Evolutionary conservation across 2,797 vertebrate genomes (phyloP), one percentile per base, ranked within the genome.

Genomic region (Trachops cirrhosus): DNA sequence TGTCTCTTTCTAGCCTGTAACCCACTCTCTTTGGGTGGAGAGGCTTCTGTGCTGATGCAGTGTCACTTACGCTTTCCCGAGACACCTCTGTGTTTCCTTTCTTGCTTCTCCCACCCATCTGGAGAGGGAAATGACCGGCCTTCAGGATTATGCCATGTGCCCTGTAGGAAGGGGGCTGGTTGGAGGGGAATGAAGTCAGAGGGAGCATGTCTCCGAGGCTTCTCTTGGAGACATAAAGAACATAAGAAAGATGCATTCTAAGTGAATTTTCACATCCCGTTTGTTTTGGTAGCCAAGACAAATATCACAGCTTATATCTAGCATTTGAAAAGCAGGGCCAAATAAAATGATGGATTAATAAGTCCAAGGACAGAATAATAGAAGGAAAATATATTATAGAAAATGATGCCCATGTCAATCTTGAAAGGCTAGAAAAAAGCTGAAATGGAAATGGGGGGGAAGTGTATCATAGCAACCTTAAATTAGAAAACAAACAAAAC

Each of bases 291-390:
- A 96, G 92, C 73, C 79, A 97, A 98, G 93, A 97, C 73, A 98
- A 98, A 97, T 95, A 98, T 89, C 96, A 97, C 79, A 89, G 80
- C 57, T 97, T 88, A 14, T 52, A 97, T 86, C 94, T 96, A 97
- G 96, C 78, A 94, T 97, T 94, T 97, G 95, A 98, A 98, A 98
- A 92, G 34, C 82, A 57, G 94, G 39, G 14, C 48, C 89, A 98
- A 94, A 98, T 85, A 96, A 98, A 98, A 97, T 79, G 82, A 98
- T 90, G 44, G 82, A 95, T 97, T 97, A 97, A 86, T 97, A 98
- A 97, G 34, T 37, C 86, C 95, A 96, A 79, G 82, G 95, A 96
- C 87, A 95, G 46, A 97, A 95, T 5, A 97, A 88, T 87, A 96
- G 94, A 96, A 54, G 96, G 68, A 93, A 97, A 96, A 73, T 86